These are phyloP conservation scores for Ptychadena robeensis DNA, from an alignment of 2,797 vertebrate genomes.

Conservation along the genomic window DNA sequence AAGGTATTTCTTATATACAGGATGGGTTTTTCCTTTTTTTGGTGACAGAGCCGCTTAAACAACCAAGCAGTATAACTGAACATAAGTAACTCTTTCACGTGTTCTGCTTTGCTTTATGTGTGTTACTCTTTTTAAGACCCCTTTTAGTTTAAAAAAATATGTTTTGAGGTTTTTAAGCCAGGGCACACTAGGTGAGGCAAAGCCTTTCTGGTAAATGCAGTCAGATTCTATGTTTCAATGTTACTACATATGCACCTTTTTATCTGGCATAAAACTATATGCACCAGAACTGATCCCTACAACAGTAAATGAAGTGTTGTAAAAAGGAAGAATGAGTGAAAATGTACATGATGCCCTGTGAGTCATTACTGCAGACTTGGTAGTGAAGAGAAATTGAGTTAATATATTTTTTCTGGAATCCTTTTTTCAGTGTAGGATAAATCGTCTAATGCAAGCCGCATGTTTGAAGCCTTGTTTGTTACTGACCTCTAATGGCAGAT, in stretches of 20 bases:
- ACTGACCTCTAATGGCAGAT: slow-evolving; percentile 80
- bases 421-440: slow-evolving; percentile 33
- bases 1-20: neutral
- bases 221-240: slow-evolving; percentile 36
- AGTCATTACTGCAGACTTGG: slow-evolving; percentile 51
- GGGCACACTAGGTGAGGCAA: slow-evolving; percentile 41
- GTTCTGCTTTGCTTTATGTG: neutral
- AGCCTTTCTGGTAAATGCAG: slow-evolving; percentile 6
- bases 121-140: neutral
- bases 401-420: slow-evolving; percentile 25
- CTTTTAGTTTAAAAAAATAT: neutral
- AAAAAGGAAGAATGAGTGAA: slow-evolving; percentile 60
- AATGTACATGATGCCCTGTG: slow-evolving; percentile 56
- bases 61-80: neutral
- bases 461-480: slow-evolving; percentile 63
- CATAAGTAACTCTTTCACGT: neutral
- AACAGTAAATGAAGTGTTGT: slow-evolving; percentile 60
- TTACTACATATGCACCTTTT: slow-evolving; percentile 55
- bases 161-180: slow-evolving; percentile 21
- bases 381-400: slow-evolving; percentile 50
- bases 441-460: slow-evolving; percentile 48
- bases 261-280: slow-evolving; percentile 56
- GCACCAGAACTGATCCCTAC: slow-evolving; percentile 59
- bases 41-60: neutral
- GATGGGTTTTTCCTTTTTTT: neutral